A percentile compares a stretch with the other conserved stretches of the same genome.
Evolutionary conservation across 2,888 invertebrate genomes (phyloP).

Genomic region (Synergus umbraculus): DNA sequence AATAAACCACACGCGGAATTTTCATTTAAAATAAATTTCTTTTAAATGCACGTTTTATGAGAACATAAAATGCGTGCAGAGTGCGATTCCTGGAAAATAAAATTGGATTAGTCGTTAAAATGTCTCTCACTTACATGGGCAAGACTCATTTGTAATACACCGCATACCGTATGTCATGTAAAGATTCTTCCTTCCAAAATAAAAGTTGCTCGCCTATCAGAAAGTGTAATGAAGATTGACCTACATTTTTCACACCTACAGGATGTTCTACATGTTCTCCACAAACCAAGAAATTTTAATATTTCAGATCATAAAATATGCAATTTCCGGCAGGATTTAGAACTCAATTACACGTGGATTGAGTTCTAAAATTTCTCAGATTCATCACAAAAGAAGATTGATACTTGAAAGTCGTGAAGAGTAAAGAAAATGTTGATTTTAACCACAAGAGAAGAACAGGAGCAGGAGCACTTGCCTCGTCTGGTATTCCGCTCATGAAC

Average conservation of each 20-base stretch:
- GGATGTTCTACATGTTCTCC: neutral
- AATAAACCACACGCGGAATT: neutral
- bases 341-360: neutral
- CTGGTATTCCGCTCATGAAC: conserved; percentile 12
- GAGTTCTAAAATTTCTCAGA: neutral
- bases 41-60: neutral
- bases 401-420: neutral
- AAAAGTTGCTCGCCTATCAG: conserved; percentile 3
- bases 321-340: neutral
- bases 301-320: neutral
- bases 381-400: conserved; percentile 13
- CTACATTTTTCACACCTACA: conserved; percentile 21
- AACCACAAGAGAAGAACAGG: neutral
- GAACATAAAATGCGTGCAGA: neutral
- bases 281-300: neutral
- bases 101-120: neutral
- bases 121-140: neutral
- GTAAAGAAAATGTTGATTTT: conserved; percentile 1
- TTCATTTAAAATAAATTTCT: neutral
- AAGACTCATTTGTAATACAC: neutral
- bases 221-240: conserved; percentile 2
- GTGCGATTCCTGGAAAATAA: neutral
- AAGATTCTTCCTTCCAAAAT: conserved; percentile 11
- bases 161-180: conserved; percentile 12
- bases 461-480: neutral